Conservation (phyloP, 2,113 vertebrate species). For the Danio rerio region GRCz12tu NC_133198.1:32085001-32085500, state of each 20-base stretch:
- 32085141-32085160: neutral
- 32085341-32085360: neutral
- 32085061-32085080: slow-evolving; percentile 95
- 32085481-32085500: neutral
- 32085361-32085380: neutral
- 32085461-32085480: neutral
- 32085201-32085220: neutral
- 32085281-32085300: neutral
- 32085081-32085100: slow-evolving; percentile 82
- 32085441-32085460: neutral
- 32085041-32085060: slow-evolving; percentile 99
- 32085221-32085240: neutral
- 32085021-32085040: slow-evolving; percentile 99
- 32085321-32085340: neutral
- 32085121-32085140: slow-evolving; percentile 9
- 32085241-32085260: neutral
- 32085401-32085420: neutral
- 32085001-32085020: slow-evolving; percentile 98
- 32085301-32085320: neutral
- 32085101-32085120: slow-evolving; percentile 60
- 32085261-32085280: neutral
- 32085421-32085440: slow-evolving; percentile 20
- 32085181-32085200: neutral
- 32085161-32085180: slow-evolving; percentile 1
- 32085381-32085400: neutral